phyloP scores from a whole-genome alignment of 2,888 invertebrate species.

The Agrochola litura region DNA sequence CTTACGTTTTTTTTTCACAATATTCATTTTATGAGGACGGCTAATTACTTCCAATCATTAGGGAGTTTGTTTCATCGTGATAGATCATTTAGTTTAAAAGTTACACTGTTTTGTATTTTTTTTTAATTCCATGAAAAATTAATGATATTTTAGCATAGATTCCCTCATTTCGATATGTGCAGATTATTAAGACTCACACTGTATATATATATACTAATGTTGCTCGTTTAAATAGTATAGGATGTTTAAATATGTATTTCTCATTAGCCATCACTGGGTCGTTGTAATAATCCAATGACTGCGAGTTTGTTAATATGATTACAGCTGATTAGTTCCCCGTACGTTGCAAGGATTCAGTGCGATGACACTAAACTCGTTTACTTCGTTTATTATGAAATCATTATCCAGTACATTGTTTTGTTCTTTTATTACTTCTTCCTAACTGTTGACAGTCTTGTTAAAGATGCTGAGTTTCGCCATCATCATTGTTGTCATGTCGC shows the following conservation, averaged over 20 bases:
- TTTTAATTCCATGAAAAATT: no score
- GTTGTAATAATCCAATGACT: conserved; percentile 54
- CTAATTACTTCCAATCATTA: no score
- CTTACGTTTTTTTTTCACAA: no score
- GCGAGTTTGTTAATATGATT: conserved; percentile 80
- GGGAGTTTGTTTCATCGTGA: no score
- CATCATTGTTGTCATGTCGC: background rate
- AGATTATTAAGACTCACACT: no score
- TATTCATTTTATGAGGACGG: no score
- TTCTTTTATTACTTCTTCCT: conserved; percentile 11
- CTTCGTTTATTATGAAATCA: conserved; percentile 35
- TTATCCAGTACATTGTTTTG: background rate
- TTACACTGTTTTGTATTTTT: no score
- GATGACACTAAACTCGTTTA: conserved; percentile 71
- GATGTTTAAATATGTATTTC: conserved; percentile 45
- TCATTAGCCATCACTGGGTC: conserved; percentile 56
- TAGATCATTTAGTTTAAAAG: no score
- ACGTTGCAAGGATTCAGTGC: conserved; percentile 83
- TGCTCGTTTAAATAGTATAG: no score
- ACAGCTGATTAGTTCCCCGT: conserved; percentile 79
- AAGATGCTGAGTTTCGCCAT: background rate
- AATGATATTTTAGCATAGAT: no score
- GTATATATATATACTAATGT: no score
- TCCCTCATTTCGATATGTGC: no score
- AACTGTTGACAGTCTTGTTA: background rate